Percentiles rank a stretch among this genome's conserved stretches.
These are phyloP conservation scores for Hippocampus zosterae DNA, from an alignment of 2,113 vertebrate species.

Conservation along the genomic window DNA sequence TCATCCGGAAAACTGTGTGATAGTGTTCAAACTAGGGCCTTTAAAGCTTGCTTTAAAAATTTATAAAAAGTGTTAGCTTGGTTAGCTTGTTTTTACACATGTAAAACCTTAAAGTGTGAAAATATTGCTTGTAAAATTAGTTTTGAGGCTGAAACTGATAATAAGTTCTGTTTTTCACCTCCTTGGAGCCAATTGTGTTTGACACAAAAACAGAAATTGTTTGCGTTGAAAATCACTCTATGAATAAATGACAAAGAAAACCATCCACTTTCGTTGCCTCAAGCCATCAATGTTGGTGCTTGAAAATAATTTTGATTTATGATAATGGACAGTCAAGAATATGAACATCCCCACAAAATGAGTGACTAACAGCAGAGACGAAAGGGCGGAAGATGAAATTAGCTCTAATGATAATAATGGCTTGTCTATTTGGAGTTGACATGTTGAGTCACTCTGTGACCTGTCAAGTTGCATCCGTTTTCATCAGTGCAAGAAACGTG, in stretches of 20 bases:
- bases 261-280: constrained; percentile 10
- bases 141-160: too few species aligned
- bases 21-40: too few species aligned
- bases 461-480: constrained; percentile 67
- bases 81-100: too few species aligned
- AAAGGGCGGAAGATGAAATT: constrained; percentile 64
- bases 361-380: constrained; percentile 62
- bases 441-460: constrained; percentile 68
- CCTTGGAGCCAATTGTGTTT: too few species aligned
- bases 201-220: constrained; percentile 13
- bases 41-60: too few species aligned
- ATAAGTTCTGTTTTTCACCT: too few species aligned
- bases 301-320: constrained; percentile 52
- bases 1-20: too few species aligned
- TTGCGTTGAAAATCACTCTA: constrained; percentile 10
- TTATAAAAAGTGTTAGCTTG: too few species aligned
- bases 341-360: constrained; percentile 49
- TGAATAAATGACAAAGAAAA: not conserved
- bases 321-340: constrained; percentile 60
- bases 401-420: constrained; percentile 70
- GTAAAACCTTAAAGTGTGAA: too few species aligned
- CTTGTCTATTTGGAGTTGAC: constrained; percentile 62
- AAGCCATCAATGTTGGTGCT: constrained; percentile 14
- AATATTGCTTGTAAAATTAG: not conserved
- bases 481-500: constrained; percentile 67